Evolutionary conservation across 2,797 vertebrate species (phyloP).

Genomic region (Coccyzus lansbergi): DNA sequence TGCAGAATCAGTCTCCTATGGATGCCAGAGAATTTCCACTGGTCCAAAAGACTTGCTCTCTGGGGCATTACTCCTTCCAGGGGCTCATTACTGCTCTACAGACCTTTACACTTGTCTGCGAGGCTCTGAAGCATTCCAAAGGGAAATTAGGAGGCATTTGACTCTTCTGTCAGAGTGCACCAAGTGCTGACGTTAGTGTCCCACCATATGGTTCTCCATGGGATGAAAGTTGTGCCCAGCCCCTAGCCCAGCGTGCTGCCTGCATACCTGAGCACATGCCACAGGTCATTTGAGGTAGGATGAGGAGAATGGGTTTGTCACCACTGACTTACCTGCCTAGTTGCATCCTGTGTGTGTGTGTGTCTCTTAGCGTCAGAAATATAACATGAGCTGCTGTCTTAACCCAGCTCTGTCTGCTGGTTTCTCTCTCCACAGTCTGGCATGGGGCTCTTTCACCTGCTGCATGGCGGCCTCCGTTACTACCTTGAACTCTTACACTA

Average conservation of each 20-base stretch:
- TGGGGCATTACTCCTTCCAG: neutral
- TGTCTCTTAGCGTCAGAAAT: neutral
- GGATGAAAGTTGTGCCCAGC: neutral
- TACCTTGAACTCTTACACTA: conserved; percentile 98
- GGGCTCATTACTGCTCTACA: neutral
- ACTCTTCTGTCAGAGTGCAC: neutral
- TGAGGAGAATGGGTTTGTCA: neutral
- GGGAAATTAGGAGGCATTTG: neutral
- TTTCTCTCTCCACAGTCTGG: conserved; percentile 84
- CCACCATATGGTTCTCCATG: neutral
- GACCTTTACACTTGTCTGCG: neutral
- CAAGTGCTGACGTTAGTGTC: accelerated
- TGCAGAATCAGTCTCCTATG: neutral
- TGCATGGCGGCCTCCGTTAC: conserved; percentile 97
- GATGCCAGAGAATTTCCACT: neutral
- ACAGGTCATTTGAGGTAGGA: neutral
- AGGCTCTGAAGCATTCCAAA: neutral
- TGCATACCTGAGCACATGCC: neutral
- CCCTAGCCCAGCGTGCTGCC: neutral
- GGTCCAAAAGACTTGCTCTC: neutral
- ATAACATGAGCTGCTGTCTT: neutral
- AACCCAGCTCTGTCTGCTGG: conserved; percentile 53
- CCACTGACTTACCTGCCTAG: neutral
- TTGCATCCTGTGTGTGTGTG: neutral
- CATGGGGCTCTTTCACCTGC: conserved; percentile 96